Percentiles rank a stretch among this genome's conserved stretches.
Evolutionary conservation across 2,113 vertebrate genomes (phyloP).

Genomic region (Hypomesus transpacificus): DNA sequence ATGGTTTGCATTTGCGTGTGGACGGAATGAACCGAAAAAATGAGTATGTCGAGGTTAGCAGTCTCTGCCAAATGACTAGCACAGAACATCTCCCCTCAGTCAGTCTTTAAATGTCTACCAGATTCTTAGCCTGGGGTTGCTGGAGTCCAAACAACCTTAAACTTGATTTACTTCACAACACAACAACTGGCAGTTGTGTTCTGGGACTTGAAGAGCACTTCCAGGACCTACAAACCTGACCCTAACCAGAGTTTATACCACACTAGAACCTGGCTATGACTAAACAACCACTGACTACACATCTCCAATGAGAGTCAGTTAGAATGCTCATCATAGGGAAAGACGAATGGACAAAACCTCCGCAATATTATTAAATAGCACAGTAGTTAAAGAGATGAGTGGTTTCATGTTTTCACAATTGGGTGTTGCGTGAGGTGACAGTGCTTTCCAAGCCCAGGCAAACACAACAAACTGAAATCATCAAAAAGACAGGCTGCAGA

Average conservation of each 20-base stretch:
- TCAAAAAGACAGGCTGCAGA: no score
- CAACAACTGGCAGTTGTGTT: slow-evolving; percentile 16
- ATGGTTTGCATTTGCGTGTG: slow-evolving; percentile 54
- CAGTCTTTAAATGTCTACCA: slow-evolving; percentile 57
- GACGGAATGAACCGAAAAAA: slow-evolving; percentile 57
- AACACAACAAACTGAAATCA: no score
- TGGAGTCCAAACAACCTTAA: slow-evolving; percentile 45
- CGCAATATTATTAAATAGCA: neutral
- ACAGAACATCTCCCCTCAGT: slow-evolving; percentile 36
- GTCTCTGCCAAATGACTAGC: slow-evolving; percentile 50
- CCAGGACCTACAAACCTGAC: slow-evolving; percentile 34
- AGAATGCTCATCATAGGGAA: neutral
- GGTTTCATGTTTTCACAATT: neutral
- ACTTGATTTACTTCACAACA: slow-evolving; percentile 57
- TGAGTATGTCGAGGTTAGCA: slow-evolving; percentile 45
- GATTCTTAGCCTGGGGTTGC: slow-evolving; percentile 31
- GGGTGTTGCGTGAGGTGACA: slow-evolving; percentile 16
- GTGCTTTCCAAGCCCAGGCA: neutral
- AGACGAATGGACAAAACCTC: neutral
- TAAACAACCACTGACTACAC: slow-evolving; percentile 29
- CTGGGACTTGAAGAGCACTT: slow-evolving; percentile 29
- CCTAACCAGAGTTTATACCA: slow-evolving; percentile 35
- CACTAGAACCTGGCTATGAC: slow-evolving; percentile 34
- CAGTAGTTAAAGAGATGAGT: neutral
- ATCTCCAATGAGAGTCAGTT: neutral